A percentile compares a stretch with the other conserved stretches of the same genome.
Evolutionary conservation across 2,888 invertebrate species (phyloP).

Genomic region (Ennomos quercinarius): DNA sequence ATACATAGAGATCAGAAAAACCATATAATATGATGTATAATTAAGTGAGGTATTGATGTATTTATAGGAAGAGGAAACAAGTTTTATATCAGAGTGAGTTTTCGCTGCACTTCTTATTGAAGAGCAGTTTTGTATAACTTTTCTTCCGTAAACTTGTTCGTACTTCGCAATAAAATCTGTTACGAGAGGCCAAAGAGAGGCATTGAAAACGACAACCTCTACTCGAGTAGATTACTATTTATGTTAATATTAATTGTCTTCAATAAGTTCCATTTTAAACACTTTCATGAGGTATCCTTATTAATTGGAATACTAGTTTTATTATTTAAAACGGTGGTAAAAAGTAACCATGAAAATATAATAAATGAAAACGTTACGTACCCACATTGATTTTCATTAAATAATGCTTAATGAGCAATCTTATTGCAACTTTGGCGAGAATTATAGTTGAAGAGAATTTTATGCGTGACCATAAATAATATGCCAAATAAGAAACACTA

Average conservation of each 20-base stretch:
- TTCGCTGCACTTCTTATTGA: constrained; percentile 26
- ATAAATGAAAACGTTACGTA: no score
- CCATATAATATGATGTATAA: constrained; percentile 13
- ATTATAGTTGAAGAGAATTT: no score
- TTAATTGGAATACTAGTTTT: no score
- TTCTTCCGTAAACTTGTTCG: constrained; percentile 23
- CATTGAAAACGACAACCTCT: constrained; percentile 11
- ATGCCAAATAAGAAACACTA: no score
- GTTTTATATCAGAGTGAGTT: constrained; percentile 25
- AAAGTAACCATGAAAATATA: no score
- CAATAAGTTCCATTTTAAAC: no score
- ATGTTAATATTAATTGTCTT: background rate
- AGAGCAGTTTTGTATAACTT: constrained; percentile 35
- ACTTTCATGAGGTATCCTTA: no score
- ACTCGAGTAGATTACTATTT: constrained; percentile 10
- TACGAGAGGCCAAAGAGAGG: background rate
- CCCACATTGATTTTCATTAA: no score
- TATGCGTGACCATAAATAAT: background rate
- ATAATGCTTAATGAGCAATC: no score
- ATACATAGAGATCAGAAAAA: constrained; percentile 5
- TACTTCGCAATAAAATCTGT: constrained; percentile 23
- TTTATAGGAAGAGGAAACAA: constrained; percentile 25
- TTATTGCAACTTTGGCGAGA: no score
- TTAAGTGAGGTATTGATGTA: constrained; percentile 34
- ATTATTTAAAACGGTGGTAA: no score